Evolutionary conservation across 1,140 invertebrate species (phyloP), one percentile per base, ranked within the genome.

Genomic region (Drosophila lacteicornis): DNA sequence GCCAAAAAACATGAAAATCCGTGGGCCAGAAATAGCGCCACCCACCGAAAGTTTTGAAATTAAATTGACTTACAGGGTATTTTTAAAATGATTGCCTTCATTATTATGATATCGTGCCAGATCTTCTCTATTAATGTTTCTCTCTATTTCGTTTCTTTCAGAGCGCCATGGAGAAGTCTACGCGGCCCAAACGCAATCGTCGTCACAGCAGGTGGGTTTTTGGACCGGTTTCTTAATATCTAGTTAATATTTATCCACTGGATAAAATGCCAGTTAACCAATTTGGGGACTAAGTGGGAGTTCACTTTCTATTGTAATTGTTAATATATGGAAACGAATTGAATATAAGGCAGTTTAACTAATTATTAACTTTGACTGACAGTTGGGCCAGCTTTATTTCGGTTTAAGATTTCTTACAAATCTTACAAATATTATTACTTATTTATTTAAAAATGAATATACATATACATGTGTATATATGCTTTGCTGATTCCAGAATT

Each of bases 131-230:
- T 19, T 19, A n/a, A 40, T 36, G 12, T 50, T 17, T 30, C 4
- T 30, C 27, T 30, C 17, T 62, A n/a, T 62, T 40, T 45, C 1
- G 43, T 56, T 40, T 19, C 42, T 73, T 56, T 53, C 19, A 57
- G 47, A 62, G 50, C 25, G 33, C 15, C 40, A 91, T 81, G 83
- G 87, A 91, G 40, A 91, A 87, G 46, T 73, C 70, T 30, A 30
- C 92, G 69, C 93, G 94, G 61, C 94, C 94, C 49, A 94, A 94
- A 49, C 93, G 94, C 60, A 95, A 94, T 93, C 94, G 94, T 75
- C 92, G 94, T 76, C 93, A 94, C 82, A 94, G 94, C 82, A 91
- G 91, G 91, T 85, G 74, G 56, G 79, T 27, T 15, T 1, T 5
- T 6, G 11, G 9, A 9, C 33, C 27, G 27, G 27, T 30, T 30